These are phyloP conservation scores for Pavo muticus DNA, from an alignment of 2,113 vertebrate genomes.

Conservation along the genomic window DNA sequence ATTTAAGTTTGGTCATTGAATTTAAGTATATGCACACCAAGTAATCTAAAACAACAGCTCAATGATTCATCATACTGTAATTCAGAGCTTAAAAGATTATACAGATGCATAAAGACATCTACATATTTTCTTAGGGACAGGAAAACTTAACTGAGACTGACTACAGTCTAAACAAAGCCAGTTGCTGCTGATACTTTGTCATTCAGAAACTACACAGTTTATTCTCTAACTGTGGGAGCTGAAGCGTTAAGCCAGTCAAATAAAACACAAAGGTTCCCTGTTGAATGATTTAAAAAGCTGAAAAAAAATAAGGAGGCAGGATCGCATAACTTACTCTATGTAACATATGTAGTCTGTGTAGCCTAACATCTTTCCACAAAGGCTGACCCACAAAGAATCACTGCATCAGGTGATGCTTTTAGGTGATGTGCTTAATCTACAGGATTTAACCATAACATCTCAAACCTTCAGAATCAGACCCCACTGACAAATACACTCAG, in stretches of 20 bases:
- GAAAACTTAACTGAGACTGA: background rate
- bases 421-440: background rate
- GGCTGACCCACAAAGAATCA: background rate
- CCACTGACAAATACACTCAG: background rate
- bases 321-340: background rate
- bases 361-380: background rate
- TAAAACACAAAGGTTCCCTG: background rate
- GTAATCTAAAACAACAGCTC: background rate
- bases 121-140: background rate
- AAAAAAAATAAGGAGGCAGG: background rate
- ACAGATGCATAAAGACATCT: background rate
- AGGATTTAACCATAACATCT: background rate
- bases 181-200: background rate
- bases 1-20: background rate
- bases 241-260: background rate
- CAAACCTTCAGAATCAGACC: background rate
- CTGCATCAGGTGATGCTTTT: background rate
- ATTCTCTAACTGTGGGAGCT: background rate
- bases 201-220: background rate
- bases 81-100: background rate
- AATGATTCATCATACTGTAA: background rate
- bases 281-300: slow-evolving; percentile 8
- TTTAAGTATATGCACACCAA: background rate
- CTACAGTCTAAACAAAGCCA: background rate
- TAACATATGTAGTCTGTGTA: background rate